phyloP scores from a whole-genome alignment of 1,140 invertebrate species.

The Drosophila tsacasi region DNA sequence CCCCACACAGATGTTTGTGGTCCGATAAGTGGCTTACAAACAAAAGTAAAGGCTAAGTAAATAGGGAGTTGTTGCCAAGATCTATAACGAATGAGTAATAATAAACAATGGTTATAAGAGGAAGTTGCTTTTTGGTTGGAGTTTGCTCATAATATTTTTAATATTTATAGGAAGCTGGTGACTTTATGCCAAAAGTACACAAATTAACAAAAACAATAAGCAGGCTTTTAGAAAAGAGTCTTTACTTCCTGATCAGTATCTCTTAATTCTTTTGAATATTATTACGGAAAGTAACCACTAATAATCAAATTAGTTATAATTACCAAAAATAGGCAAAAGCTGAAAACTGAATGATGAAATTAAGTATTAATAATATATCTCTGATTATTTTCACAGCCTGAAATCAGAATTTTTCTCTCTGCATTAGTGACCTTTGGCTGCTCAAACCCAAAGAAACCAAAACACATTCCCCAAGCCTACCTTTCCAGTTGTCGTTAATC shows the following conservation, averaged over 20 bases:
- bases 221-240: background rate
- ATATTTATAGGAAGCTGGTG: constrained; percentile 1
- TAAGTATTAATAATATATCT: background rate
- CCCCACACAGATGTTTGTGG: constrained; percentile 37
- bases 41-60: constrained; percentile 28
- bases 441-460: background rate
- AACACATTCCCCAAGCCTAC: constrained; percentile 1
- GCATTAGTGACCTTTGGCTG: background rate
- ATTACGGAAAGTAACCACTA: background rate
- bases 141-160: background rate
- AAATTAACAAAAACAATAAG: no score
- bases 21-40: constrained; percentile 48
- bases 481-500: constrained; percentile 36
- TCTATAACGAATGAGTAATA: constrained; percentile 9
- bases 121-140: background rate
- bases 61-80: constrained; percentile 20
- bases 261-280: background rate
- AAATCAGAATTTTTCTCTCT: background rate
- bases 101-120: background rate
- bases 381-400: background rate
- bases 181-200: background rate
- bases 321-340: background rate
- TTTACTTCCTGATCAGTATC: background rate
- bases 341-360: background rate
- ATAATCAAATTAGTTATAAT: background rate